Evolutionary conservation across 2,888 invertebrate species (phyloP), one percentile per base, ranked within the genome.

Genomic region (Ornithoptera priamus): DNA sequence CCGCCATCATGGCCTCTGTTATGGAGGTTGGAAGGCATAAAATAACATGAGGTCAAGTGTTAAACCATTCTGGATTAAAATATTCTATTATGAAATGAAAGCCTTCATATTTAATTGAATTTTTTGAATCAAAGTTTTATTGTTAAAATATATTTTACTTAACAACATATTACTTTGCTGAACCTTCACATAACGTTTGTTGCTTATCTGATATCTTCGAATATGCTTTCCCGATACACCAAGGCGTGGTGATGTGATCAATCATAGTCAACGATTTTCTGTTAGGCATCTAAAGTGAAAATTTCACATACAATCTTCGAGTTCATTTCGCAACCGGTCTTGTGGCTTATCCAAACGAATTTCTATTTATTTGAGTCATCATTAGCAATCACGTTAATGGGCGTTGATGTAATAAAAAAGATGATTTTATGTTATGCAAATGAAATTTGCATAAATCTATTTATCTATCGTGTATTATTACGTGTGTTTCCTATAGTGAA

Each of bases 191-290:
- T 18, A 18, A 53, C 5, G 0, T 2, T 53, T n/a, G 18, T n/a
- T 12, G 1, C 1, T 50, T n/a, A 53, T n/a, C 18, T n/a, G n/a
- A 53, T 53, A 53, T 53, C 53, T 53, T 53, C 5, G 1, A n/a
- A 53, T 53, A 53, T 53, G n/a, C 53, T 53, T 53, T n/a, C 53
- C n/a, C 53, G 53, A 12, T 53, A n/a, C 2, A 42, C 36, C 42
- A 18, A 60, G 61, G 67, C 39, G 61, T 53, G 53, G 67, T 39
- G 18, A 50, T n/a, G 53, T 61, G 20, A 67, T 67, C 36, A 53
- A 67, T 67, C 67, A 62, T 62, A 62, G 46, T 58, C 46, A 68
- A 62, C 53, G 56, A 56, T 62, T 62, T 50, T 62, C n/a, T 61
- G 42, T 62, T 57, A 18, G 24, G 22, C 5, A 18, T 12, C 18